Conservation (phyloP, 2,888 invertebrate genomes). For the Drosophila demipolita region DNA sequence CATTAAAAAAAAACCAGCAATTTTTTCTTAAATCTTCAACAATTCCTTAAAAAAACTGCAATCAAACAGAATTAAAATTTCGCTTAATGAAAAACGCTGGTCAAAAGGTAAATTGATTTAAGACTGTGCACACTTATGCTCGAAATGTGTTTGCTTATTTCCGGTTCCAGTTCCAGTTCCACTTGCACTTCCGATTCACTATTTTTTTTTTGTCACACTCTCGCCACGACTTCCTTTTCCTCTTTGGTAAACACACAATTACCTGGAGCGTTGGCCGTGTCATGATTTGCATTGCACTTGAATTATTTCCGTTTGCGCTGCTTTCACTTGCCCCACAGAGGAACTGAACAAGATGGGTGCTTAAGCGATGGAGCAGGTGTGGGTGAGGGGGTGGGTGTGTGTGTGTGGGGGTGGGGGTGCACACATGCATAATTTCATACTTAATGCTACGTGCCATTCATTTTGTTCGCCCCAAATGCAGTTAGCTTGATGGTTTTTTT, state of each 20-base stretch:
- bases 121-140: slow-evolving; percentile 45
- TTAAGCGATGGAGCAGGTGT: neutral
- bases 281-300: slow-evolving; percentile 79
- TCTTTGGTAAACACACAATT: slow-evolving; percentile 73
- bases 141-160: slow-evolving; percentile 71
- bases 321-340: slow-evolving; percentile 26
- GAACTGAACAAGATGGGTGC: slow-evolving; percentile 2
- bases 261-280: slow-evolving; percentile 72
- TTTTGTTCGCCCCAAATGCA: slow-evolving; percentile 76
- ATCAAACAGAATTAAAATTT: neutral
- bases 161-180: slow-evolving; percentile 21
- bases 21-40: neutral
- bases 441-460: slow-evolving; percentile 65
- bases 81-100: slow-evolving; percentile 26
- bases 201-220: slow-evolving; percentile 14
- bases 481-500: slow-evolving; percentile 36
- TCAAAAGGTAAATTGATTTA: slow-evolving; percentile 38
- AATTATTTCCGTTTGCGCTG: slow-evolving; percentile 75
- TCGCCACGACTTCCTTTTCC: slow-evolving; percentile 51
- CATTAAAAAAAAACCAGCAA: rapidly evolving
- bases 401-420: slow-evolving; percentile 12
- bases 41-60: neutral
- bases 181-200: slow-evolving; percentile 5
- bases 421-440: slow-evolving; percentile 76
- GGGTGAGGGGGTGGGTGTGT: neutral